Percentiles rank a stretch among this genome's conserved stretches.
phyloP scores from a whole-genome alignment of 2,888 invertebrate genomes.

The Standfussiana lucernea region DNA sequence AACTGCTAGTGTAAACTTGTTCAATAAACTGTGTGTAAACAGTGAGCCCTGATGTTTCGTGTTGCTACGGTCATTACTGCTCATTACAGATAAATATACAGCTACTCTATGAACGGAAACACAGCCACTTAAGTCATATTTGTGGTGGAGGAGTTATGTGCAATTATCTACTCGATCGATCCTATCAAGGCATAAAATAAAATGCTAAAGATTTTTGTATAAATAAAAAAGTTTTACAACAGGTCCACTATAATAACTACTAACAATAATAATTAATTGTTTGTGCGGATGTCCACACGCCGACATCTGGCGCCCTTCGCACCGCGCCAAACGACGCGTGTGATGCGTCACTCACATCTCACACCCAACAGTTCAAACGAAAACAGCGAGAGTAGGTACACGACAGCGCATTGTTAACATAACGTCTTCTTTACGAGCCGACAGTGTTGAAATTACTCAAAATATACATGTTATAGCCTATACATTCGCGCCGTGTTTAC shows the following conservation, averaged over 20 bases:
- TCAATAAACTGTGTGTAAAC: conserved; percentile 22
- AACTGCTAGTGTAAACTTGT: conserved; percentile 11
- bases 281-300: not conserved
- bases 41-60: conserved; percentile 5
- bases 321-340: not conserved
- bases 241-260: not conserved
- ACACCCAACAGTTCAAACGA: conserved; percentile 30
- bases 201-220: not conserved
- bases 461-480: conserved; percentile 13
- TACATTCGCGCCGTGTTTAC: not conserved
- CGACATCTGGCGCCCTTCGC: conserved; percentile 3
- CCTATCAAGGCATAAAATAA: not conserved
- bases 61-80: conserved; percentile 1
- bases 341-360: not conserved
- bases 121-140: no score
- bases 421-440: conserved; percentile 27
- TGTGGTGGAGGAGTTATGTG: not conserved
- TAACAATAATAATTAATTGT: not conserved
- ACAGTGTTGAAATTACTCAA: conserved; percentile 48
- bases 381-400: not conserved
- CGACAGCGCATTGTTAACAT: conserved; percentile 36
- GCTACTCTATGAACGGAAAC: not conserved
- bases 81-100: not conserved
- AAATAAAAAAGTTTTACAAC: not conserved
- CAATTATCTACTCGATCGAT: not conserved